Evolutionary conservation across 2,888 invertebrate species (phyloP).

Genomic region (Catocala sponsa): DNA sequence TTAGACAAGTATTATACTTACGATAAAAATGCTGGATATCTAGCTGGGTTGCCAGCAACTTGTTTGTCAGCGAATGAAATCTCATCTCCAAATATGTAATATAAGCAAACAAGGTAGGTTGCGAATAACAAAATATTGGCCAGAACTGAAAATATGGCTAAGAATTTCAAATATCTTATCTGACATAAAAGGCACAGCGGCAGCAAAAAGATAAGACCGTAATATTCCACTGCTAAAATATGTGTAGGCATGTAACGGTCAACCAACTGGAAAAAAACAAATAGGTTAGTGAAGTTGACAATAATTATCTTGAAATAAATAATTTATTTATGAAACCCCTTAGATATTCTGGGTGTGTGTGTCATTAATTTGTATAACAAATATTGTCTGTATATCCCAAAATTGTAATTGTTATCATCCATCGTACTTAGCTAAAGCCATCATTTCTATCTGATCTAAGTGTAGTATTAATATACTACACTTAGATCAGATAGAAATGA

Average conservation of each 20-base stretch:
- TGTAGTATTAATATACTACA: too few species aligned
- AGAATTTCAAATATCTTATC: slow-evolving; percentile 92
- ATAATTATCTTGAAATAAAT: too few species aligned
- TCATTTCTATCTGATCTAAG: too few species aligned
- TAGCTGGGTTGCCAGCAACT: slow-evolving; percentile 84
- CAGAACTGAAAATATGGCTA: slow-evolving; percentile 96
- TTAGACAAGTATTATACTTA: slow-evolving; percentile 60
- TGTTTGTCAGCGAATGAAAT: slow-evolving; percentile 82
- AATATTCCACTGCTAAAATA: slow-evolving; percentile 75
- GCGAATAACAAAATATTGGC: slow-evolving; percentile 95
- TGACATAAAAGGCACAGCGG: slow-evolving; percentile 78
- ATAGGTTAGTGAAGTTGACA: too few species aligned
- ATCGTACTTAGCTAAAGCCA: too few species aligned
- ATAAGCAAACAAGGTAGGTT: slow-evolving; percentile 95
- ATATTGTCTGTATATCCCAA: too few species aligned
- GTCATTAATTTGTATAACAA: too few species aligned
- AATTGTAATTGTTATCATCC: too few species aligned
- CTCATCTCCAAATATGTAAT: slow-evolving; percentile 91
- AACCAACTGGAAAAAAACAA: slow-evolving; percentile 71
- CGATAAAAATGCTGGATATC: slow-evolving; percentile 95
- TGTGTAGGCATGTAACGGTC: slow-evolving; percentile 73
- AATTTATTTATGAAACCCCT: too few species aligned
- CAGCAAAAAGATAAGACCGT: slow-evolving; percentile 74
- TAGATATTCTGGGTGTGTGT: too few species aligned
- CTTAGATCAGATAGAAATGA: too few species aligned